A percentile compares a stretch with the other conserved stretches of the same genome.
These are phyloP conservation scores for Saccostrea echinata DNA, from an alignment of 1,140 invertebrate genomes.

Conservation along the genomic window DNA sequence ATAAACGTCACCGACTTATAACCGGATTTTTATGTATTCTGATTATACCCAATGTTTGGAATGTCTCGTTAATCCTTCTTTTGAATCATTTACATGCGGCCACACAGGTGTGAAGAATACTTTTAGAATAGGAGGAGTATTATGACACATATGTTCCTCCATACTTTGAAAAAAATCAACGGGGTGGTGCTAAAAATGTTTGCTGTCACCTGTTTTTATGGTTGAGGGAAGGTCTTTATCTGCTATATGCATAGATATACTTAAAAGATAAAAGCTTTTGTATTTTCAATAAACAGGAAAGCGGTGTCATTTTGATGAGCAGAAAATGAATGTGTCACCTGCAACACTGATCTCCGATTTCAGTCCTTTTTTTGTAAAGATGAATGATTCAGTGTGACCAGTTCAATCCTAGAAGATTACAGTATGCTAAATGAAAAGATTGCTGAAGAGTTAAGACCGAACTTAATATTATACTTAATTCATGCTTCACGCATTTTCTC, in stretches of 20 bases:
- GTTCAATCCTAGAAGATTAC: not conserved
- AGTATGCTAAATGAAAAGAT: not conserved
- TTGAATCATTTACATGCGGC: slow-evolving; percentile 19
- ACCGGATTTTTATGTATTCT: slow-evolving; percentile 17
- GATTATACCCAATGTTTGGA: slow-evolving; percentile 4
- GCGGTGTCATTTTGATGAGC: slow-evolving; percentile 20
- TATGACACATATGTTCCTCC: not conserved
- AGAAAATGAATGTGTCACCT: slow-evolving; percentile 23
- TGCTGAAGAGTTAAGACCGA: too few relatives aligned
- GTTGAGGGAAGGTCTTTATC: not conserved
- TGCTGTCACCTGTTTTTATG: not conserved
- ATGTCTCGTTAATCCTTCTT: slow-evolving; percentile 14
- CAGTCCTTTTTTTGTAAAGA: slow-evolving; percentile 4
- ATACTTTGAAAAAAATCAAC: not conserved
- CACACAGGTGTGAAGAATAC: slow-evolving; percentile 27
- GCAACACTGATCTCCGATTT: not conserved
- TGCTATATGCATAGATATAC: slow-evolving; percentile 13
- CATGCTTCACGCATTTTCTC: too few relatives aligned
- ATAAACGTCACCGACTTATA: not conserved
- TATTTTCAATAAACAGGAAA: slow-evolving; percentile 31
- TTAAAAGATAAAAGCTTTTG: slow-evolving; percentile 21
- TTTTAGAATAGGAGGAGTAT: not conserved
- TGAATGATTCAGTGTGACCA: not conserved
- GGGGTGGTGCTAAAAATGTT: slow-evolving; percentile 3
- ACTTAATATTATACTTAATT: too few relatives aligned